These are phyloP conservation scores for Darevskia mixta DNA, from an alignment of 2,797 vertebrate species.

Conservation along the genomic window DNA sequence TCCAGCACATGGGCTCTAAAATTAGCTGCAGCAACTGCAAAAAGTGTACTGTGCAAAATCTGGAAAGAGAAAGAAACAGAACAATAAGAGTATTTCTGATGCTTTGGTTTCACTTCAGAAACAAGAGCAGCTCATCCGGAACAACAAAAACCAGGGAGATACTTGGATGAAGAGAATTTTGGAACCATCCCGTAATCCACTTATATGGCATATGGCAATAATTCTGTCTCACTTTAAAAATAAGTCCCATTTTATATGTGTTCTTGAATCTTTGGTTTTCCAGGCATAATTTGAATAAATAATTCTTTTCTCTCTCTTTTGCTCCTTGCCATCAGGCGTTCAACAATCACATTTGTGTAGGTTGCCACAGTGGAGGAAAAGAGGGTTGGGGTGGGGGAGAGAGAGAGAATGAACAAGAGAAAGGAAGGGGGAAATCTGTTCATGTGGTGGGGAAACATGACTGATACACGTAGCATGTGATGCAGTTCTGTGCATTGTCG, in stretches of 20 bases:
- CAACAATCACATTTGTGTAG: neutral
- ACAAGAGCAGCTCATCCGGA: neutral
- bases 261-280: constrained; percentile 20
- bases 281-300: neutral
- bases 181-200: neutral
- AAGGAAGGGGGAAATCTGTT: neutral
- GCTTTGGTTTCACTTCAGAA: neutral
- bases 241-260: neutral
- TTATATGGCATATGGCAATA: no score
- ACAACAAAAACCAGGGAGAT: neutral
- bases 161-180: neutral
- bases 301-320: neutral
- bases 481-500: neutral
- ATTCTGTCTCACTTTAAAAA: constrained; percentile 15
- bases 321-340: neutral
- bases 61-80: neutral
- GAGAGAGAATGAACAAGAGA: neutral
- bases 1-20: neutral
- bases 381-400: neutral
- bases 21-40: neutral
- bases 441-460: neutral
- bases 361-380: neutral
- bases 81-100: neutral
- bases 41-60: neutral
- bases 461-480: neutral